Evolutionary conservation across 2,113 vertebrate genomes (phyloP), one percentile per base, ranked within the genome.

Genomic region (Pterocles orientalis): DNA sequence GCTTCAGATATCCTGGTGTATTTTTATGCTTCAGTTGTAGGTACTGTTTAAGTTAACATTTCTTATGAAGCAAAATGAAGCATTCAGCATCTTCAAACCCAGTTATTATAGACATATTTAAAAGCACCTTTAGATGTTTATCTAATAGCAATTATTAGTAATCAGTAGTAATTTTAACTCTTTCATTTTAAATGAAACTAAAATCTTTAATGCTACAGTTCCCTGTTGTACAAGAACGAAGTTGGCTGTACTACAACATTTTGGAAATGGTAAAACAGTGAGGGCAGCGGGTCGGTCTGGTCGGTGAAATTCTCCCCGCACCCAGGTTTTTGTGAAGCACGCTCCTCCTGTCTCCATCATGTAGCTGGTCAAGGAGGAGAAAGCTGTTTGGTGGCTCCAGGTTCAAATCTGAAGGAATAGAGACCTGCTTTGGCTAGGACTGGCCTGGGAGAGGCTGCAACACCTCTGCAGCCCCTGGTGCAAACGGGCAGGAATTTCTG

Each of bases 241-340:
- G 26, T 28, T 89, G 45, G 34, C 33, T 36, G 18, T 13, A 6
- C 15, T 7, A 0, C 23, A 16, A 21, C 18, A 1, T 41, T 70
- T 62, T 43, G 25, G 29, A 34, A 36, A 50, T 11, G 31, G 28
- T 24, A 34, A 16, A 15, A 48, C 14, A 25, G 24, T 7, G 20
- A 26, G 12, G 36, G 56, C 34, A 19, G 36, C 5, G 54, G 51
- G 36, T 26, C 4, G 1, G 12, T 26, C 39, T 26, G 57, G 39
- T 20, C n/a, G 10, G 14, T 6, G 17, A 33, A 18, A 17, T 6
- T 21, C 17, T 8, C 11, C 13, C 24, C 0, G 2, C 23, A 5
- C 2, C 18, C n/a, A 13, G n/a, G 15, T 16, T 39, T 88, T 39
- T 14, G 20, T 3, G 34, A 34, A 80, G 41, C 24, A 0, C 8